Evolutionary conservation across 2,113 vertebrate species (phyloP).

Genomic region (Sander lucioperca): DNA sequence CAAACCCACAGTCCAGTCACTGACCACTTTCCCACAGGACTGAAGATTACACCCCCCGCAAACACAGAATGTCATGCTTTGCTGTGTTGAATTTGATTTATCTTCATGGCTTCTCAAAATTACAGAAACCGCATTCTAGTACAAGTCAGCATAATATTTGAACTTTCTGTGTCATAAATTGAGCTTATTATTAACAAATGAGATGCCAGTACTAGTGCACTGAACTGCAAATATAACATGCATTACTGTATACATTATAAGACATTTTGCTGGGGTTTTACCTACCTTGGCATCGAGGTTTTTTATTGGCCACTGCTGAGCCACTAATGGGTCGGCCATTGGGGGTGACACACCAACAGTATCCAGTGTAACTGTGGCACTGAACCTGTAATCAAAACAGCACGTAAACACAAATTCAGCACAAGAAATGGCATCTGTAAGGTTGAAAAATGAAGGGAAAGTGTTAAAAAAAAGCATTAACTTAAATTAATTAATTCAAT

Average conservation of each 20-base stretch:
- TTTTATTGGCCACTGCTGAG: conserved; percentile 97
- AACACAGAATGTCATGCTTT: conserved; percentile 44
- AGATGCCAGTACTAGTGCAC: neutral
- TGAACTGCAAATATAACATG: neutral
- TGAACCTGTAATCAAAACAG: conserved; percentile 87
- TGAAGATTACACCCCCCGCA: conserved; percentile 39
- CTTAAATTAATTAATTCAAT: neutral
- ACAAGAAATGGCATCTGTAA: neutral
- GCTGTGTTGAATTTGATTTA: conserved; percentile 27
- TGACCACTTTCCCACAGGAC: conserved; percentile 66
- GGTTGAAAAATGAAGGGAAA: neutral
- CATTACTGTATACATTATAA: neutral
- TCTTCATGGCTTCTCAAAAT: conserved; percentile 46
- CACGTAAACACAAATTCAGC: conserved; percentile 17
- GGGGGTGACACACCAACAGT: conserved; percentile 98
- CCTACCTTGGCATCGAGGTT: conserved; percentile 95
- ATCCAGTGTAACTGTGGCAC: conserved; percentile 97
- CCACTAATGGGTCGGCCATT: conserved; percentile 95
- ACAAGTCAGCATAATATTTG: neutral
- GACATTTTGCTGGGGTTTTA: neutral
- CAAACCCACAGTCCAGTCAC: conserved; percentile 43
- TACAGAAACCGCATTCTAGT: conserved; percentile 31
- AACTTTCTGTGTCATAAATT: neutral
- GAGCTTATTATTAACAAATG: conserved; percentile 23
- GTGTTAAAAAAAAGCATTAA: conserved; percentile 1